Evolutionary conservation across 2,888 invertebrate genomes (phyloP), one percentile per base, ranked within the genome.

Genomic region (Chirona hameri): DNA sequence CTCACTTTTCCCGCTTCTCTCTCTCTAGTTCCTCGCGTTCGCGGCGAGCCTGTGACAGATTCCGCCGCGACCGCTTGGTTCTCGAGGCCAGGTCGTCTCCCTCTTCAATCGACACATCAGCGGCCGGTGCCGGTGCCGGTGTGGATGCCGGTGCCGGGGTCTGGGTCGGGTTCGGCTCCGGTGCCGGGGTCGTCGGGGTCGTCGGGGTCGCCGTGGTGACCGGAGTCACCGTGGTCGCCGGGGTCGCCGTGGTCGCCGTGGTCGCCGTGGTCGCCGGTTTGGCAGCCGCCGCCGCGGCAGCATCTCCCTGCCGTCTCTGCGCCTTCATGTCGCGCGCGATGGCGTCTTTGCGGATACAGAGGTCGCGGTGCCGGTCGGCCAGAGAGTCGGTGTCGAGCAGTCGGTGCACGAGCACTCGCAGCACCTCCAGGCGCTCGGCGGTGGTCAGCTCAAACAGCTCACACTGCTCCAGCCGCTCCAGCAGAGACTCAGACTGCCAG

Each of bases 381-480:
- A 83, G 80, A 5, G 81, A n/a, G 27, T 81, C 76, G 21, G 55
- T 48, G 57, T 29, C 72, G 79, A 84, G 83, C 24, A 82, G 81
- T 15, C 83, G 83, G 82, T 85, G 83, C 69, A 83, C 83, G 18
- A 85, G 83, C 15, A 84, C 85, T 52, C 81, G 83, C 69, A 85
- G 57, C 18, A 85, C 83, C 18, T 82, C 83, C 18, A 84, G 57
- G 5, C 84, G 76, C 31, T 84, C 84, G 29, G 46, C 81, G 1
- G 83, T 60, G 18, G 81, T 82, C 69, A 85, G 82, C 72, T 85
- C 84, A 81, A 83, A 83, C 55, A 85, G 81, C 48, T 85, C 85
- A 79, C 79, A 81, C 18, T 52, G 69, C 31, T 83, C 84, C 60
- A 85, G 79, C 55, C 84, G 84, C 46, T 83, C 81, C 65, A 85